phyloP scores from a whole-genome alignment of 2,888 invertebrate species.

The Dynastes maya region DNA sequence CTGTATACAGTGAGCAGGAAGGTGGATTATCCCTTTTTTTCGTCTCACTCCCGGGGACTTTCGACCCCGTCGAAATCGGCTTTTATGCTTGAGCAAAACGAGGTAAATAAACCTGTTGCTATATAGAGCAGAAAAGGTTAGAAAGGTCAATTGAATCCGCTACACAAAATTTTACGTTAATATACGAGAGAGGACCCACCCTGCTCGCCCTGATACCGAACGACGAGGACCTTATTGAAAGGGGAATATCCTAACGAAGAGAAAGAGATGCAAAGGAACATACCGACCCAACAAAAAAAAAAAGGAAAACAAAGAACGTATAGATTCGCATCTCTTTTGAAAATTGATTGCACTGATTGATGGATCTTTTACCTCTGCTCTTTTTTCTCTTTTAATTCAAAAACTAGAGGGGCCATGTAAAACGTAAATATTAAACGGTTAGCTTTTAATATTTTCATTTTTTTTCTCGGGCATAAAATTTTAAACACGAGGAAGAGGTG shows the following conservation, averaged over 20 bases:
- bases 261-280: background rate
- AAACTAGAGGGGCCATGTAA: background rate
- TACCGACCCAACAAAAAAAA: background rate
- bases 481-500: background rate
- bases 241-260: conserved; percentile 11
- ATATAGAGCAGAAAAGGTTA: conserved; percentile 28
- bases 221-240: conserved; percentile 33
- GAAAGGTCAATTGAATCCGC: conserved; percentile 43
- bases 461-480: background rate
- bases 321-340: background rate
- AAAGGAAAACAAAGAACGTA: conserved; percentile 11
- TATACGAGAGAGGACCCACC: conserved; percentile 22
- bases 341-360: conserved; percentile 31
- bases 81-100: conserved; percentile 33
- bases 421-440: background rate
- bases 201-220: conserved; percentile 1
- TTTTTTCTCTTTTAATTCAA: conserved; percentile 5
- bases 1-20: background rate
- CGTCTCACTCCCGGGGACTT: background rate
- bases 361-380: conserved; percentile 3
- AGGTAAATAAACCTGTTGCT: conserved; percentile 45
- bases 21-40: background rate
- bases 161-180: conserved; percentile 43
- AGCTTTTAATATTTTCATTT: conserved; percentile 1
- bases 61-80: conserved; percentile 11